Base-by-base conservation (phyloP, 23 tunicate genomes). In the Oikopleura albicans region DNA sequence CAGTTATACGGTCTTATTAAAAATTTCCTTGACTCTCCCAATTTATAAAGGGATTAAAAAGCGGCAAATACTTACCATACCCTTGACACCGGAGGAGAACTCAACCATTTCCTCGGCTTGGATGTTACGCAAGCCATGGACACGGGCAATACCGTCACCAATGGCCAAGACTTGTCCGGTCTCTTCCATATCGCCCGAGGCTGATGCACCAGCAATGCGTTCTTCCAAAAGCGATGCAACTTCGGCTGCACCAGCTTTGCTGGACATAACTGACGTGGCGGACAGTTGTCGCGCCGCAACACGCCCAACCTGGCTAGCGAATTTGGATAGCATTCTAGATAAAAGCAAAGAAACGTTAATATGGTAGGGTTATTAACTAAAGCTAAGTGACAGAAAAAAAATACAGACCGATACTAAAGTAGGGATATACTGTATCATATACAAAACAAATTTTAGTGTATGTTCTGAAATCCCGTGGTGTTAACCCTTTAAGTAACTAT, bases 61-160 rank as follows among this genome's bases (percentile, higher is more conserved):
- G n/a, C n/a, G n/a, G n/a, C n/a, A n/a, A n/a, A n/a, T n/a, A 86
- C 38, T 39, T 1, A 87, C 40, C 39, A 0, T 34, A 35, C 89
- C 99, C 90, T 95, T 95, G 83, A 95, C 84, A 2, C 99, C 99
- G 84, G 91, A 88, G 87, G 88, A 85, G 85, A 95, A 95, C 83
- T 95, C 99, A 85, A 95, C 99, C 99, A 95, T 95, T 96, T 95
- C 99, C 84, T 95, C 99, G 40, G 99, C 99, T 84, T 95, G 99
- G 84, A 95, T 95, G 86, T 95, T 95, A 8, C 99, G 85, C 0
- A 95, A 66, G 38, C 99, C 99, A 83, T 95, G 99, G 49, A 95
- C 99, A 84, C 99, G 99, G 39, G 99, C 99, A 85, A 95, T 95
- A 88, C 99, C 99, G 86, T 95, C 99, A 85, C 99, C 99, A 83